Evolutionary conservation across 2,113 vertebrate genomes (phyloP).

Genomic region (Jacana jacana): DNA sequence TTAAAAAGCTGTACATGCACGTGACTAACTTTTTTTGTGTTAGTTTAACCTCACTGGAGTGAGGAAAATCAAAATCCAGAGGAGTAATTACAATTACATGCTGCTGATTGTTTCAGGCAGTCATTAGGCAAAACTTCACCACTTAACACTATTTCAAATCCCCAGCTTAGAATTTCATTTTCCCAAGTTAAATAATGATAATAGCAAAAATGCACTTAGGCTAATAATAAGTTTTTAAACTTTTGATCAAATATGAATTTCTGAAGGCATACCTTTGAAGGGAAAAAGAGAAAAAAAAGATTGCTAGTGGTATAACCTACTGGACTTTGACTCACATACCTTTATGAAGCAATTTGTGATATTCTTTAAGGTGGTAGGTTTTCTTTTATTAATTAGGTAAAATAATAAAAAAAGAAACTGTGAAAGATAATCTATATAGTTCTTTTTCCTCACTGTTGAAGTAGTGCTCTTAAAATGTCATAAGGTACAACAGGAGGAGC

Average conservation of each 20-base stretch:
- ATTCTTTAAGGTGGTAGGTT: background rate
- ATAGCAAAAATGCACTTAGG: background rate
- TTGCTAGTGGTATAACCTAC: background rate
- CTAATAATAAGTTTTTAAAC: background rate
- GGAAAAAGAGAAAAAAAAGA: background rate
- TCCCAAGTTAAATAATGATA: background rate
- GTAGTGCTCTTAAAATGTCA: background rate
- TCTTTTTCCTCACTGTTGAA: background rate
- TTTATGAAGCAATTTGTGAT: background rate
- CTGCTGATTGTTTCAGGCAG: background rate
- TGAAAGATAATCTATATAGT: background rate
- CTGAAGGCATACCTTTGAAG: background rate
- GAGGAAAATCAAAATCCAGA: background rate
- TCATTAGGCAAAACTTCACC: background rate
- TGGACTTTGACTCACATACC: background rate
- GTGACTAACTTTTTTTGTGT: background rate
- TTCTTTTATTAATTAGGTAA: background rate
- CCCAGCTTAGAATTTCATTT: background rate
- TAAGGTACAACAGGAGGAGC: background rate
- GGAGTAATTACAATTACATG: background rate
- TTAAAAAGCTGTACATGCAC: background rate
- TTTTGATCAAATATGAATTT: background rate
- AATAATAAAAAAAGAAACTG: background rate
- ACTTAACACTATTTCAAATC: background rate
- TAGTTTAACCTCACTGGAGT: background rate